Conservation (phyloP, 2,888 invertebrate genomes). For the Agrochola litura region DNA sequence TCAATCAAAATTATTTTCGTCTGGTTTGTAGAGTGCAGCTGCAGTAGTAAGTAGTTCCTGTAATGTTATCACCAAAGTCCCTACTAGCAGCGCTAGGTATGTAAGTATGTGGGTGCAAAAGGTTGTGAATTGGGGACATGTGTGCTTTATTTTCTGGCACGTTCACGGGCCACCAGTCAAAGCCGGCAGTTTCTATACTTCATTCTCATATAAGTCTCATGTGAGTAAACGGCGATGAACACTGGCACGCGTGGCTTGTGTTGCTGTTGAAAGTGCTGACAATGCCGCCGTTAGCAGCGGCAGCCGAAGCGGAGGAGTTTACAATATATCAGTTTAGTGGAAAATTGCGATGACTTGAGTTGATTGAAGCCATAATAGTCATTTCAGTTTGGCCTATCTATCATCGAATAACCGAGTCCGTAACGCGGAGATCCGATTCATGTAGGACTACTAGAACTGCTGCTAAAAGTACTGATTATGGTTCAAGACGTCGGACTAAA, state of each 20-base stretch:
- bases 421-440: too few relatives aligned
- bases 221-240: not conserved
- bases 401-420: too few relatives aligned
- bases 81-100: not conserved
- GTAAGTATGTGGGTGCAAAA: not conserved
- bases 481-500: not conserved
- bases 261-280: not conserved
- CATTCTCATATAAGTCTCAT: too few relatives aligned
- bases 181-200: too few relatives aligned
- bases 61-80: not conserved
- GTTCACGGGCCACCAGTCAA: not conserved
- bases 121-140: not conserved
- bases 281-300: not conserved
- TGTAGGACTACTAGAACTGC: too few relatives aligned
- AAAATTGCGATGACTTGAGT: not conserved
- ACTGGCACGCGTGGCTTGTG: not conserved
- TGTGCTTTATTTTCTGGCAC: too few relatives aligned
- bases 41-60: not conserved
- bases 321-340: not conserved
- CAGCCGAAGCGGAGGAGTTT: not conserved
- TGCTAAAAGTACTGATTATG: too few relatives aligned
- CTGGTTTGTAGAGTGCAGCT: not conserved
- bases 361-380: not conserved
- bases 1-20: not conserved
- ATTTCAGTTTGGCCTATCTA: not conserved